Base-by-base conservation (phyloP, 2,797 vertebrate species). In the Tamandua tetradactyla region DNA sequence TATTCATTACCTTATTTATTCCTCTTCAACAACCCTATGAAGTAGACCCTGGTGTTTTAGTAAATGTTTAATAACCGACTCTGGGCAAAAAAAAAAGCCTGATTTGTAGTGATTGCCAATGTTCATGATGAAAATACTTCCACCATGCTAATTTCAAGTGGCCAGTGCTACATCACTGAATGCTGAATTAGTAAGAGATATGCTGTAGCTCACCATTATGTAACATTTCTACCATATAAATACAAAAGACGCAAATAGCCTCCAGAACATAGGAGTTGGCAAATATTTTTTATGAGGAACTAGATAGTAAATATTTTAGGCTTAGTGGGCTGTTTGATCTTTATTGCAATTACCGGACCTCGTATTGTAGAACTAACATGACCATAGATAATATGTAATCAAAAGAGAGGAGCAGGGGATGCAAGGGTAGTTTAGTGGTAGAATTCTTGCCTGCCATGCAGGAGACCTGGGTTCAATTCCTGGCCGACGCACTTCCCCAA, bases 31-130 rank as follows among this genome's bases (percentile, higher is more conserved):
- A 87, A 42, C 10, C 10, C 47, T 85, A n/a, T 49, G 47, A 83
- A 72, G 30, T 86, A 79, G 59, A 37, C 59, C 35, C 42, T 47
- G 7, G 37, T 57, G 3, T 27, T 7, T 32, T 75, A 22, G 32
- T 37, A 92, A 94, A 78, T 86, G 37, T 78, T 87, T 91, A 72
- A 74, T 61, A 82, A 40, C 44, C 12, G 37, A 35, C 76, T 68
- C 25, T 89, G 44, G 44, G 15, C 55, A 52, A 37, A 32, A 2
- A 14, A 23, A 10, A 15, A 47, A 13, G 17, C 7, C 23, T 68
- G 40, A 83, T 47, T 75, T 64, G 7, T 52, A 75, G 12, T 32
- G 69, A 52, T 32, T 74, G 55, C 15, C 5, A 52, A 11, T 78
- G 76, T 92, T 32, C 74, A 13, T 83, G 30, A 7, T 13, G 14